A percentile compares a stretch with the other conserved stretches of the same genome.
These are phyloP conservation scores for Archilochus colubris DNA, from an alignment of 2,113 vertebrate genomes.

Conservation along the genomic window DNA sequence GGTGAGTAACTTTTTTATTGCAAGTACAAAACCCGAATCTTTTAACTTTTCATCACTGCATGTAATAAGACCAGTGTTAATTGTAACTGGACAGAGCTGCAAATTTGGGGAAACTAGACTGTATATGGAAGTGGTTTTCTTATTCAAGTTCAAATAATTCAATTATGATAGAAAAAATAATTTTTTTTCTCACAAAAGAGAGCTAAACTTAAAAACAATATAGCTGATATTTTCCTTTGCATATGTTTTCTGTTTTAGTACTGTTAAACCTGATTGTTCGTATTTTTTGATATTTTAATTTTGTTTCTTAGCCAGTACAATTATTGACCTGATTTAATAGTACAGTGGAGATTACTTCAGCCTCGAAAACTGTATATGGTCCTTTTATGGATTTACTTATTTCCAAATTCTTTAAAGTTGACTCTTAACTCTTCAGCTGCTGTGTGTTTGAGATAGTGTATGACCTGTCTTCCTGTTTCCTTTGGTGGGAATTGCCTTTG, in stretches of 20 bases:
- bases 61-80: neutral
- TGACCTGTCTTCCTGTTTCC: neutral
- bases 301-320: neutral
- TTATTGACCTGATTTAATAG: neutral
- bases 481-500: neutral
- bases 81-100: neutral
- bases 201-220: neutral
- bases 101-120: neutral
- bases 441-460: neutral
- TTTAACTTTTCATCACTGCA: neutral
- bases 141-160: neutral
- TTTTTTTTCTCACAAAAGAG: neutral
- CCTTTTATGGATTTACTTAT: neutral
- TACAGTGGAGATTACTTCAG: neutral
- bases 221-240: neutral
- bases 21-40: neutral
- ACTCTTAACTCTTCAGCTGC: neutral
- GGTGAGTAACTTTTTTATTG: neutral
- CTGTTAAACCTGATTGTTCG: neutral
- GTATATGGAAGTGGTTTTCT: neutral
- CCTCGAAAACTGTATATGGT: neutral
- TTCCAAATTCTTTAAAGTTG: neutral
- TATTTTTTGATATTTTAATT: slow-evolving; percentile 31
- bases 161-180: neutral
- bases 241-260: neutral